These are phyloP conservation scores for Dryococelus australis DNA, from an alignment of 2,888 invertebrate genomes.

Conservation along the genomic window DNA sequence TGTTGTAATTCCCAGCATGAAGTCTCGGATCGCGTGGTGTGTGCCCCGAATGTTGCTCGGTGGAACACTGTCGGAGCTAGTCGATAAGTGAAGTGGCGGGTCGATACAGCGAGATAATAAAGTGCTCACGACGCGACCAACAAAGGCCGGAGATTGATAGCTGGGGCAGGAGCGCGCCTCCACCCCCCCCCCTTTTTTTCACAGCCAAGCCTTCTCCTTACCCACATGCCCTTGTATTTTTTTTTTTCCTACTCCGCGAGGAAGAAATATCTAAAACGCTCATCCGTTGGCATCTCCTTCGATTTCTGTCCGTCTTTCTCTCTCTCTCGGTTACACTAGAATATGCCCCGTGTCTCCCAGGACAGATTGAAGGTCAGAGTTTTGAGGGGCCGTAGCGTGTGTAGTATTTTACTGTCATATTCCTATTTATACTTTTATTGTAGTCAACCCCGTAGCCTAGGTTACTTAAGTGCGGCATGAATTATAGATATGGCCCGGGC, in stretches of 20 bases:
- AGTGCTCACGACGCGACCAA: not conserved
- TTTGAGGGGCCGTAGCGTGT: too few relatives aligned
- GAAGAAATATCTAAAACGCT: not conserved
- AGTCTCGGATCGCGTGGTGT: too few relatives aligned
- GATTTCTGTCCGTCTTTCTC: not conserved
- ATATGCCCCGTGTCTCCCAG: too few relatives aligned
- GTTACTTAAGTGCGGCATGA: too few relatives aligned
- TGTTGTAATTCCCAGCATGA: too few relatives aligned
- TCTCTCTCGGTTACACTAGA: too few relatives aligned
- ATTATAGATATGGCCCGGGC: too few relatives aligned
- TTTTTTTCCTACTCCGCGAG: not conserved
- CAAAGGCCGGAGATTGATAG: slow-evolving; percentile 10
- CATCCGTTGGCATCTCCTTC: not conserved
- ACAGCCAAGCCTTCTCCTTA: not conserved
- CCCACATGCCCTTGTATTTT: not conserved
- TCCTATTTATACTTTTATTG: too few relatives aligned
- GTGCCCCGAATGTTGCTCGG: not conserved
- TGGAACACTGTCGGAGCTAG: not conserved
- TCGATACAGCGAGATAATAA: not conserved
- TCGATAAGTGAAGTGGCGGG: not conserved
- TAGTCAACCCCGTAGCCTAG: too few relatives aligned
- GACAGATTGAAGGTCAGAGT: too few relatives aligned
- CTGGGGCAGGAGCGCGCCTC: not conserved
- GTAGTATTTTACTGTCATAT: too few relatives aligned
- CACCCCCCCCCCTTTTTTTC: not conserved